Conservation (phyloP, 1,140 invertebrate genomes). For the Heliconius himera region DNA sequence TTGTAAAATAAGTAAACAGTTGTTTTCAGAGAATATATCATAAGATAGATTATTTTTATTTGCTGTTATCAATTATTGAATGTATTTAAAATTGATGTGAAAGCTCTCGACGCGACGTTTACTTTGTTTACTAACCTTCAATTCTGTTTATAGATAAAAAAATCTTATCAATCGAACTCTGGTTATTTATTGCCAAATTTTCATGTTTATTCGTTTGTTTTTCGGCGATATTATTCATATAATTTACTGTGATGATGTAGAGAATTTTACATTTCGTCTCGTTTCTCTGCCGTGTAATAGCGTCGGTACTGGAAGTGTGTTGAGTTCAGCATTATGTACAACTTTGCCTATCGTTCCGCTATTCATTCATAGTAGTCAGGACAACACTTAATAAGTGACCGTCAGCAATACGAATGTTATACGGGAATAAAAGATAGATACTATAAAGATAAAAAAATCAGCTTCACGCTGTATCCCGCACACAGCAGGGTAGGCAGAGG, state of each 20-base stretch:
- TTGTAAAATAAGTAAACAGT: constrained; percentile 21
- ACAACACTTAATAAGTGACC: too few species aligned
- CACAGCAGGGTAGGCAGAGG: too few species aligned
- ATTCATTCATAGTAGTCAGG: too few species aligned
- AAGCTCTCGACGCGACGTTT: constrained; percentile 1
- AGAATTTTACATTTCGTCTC: background rate
- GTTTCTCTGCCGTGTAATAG: too few species aligned
- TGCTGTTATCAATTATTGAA: constrained; percentile 18
- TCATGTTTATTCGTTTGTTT: background rate
- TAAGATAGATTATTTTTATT: constrained; percentile 19
- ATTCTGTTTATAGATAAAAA: background rate
- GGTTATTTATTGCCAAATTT: background rate
- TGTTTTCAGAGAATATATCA: constrained; percentile 11
- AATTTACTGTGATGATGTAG: background rate
- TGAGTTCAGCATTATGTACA: too few species aligned
- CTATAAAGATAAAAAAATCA: too few species aligned
- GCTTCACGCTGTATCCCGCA: too few species aligned
- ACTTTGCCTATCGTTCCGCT: too few species aligned
- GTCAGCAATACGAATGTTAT: too few species aligned
- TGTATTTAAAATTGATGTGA: constrained; percentile 23
- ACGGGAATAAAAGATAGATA: too few species aligned
- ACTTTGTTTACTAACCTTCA: constrained; percentile 11
- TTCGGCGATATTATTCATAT: background rate
- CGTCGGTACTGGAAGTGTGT: too few species aligned
- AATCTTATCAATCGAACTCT: background rate